Evolutionary conservation across 2,113 vertebrate genomes (phyloP).

Genomic region (Sylvilagus bachmani): DNA sequence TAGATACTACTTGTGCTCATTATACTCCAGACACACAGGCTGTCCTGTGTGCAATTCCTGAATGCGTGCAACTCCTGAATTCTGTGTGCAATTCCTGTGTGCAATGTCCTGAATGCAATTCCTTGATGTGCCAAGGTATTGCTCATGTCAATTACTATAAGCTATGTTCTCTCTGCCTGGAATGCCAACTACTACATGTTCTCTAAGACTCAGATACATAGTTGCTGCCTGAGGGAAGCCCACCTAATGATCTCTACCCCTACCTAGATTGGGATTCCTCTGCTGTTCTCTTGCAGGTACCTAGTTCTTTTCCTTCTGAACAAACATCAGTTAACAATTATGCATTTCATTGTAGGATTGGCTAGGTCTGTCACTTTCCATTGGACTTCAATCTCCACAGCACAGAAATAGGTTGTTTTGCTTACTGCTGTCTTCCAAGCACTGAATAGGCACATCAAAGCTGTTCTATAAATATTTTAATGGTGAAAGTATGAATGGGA

Average conservation of each 20-base stretch:
- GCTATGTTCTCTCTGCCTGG: not conserved
- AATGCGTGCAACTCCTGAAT: no score
- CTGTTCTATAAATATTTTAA: conserved; percentile 29
- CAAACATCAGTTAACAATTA: conserved; percentile 18
- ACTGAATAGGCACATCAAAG: not conserved
- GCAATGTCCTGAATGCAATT: not conserved
- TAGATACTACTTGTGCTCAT: not conserved
- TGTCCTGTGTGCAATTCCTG: not conserved
- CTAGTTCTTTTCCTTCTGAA: not conserved
- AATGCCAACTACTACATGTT: conserved; percentile 24
- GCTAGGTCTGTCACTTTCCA: not conserved
- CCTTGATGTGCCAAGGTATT: conserved; percentile 40
- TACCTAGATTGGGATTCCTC: not conserved
- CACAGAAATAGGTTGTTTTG: not conserved
- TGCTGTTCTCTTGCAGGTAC: not conserved
- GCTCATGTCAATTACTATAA: not conserved
- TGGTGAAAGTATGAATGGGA: conserved; percentile 52
- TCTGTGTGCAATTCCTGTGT: no score
- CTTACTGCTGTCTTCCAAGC: conserved; percentile 21
- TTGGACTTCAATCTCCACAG: not conserved
- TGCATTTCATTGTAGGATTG: not conserved
- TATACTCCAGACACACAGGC: not conserved
- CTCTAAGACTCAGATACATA: not conserved
- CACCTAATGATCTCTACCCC: not conserved
- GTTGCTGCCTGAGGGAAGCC: not conserved